Base-by-base conservation (phyloP, 2,113 vertebrate genomes). In the Rana temporaria region DNA sequence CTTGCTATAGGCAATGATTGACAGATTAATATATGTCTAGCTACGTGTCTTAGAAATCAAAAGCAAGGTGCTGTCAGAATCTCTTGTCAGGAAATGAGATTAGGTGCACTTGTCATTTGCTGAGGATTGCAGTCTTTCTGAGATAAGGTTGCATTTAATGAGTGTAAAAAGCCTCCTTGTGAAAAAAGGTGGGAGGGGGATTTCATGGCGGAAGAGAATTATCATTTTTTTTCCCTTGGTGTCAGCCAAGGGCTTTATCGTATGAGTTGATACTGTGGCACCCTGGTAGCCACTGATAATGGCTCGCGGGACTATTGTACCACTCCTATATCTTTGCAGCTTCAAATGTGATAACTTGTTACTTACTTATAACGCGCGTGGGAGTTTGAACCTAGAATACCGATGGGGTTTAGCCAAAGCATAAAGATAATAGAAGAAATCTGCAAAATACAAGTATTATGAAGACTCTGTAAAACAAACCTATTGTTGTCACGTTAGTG, bases 1-100 rank as follows among this genome's bases (percentile, higher is more conserved):
- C 87, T 93, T 94, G 91, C 93, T 94, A 86, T 82, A 86, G 90
- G 89, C 88, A 88, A 93, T 97, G 96, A 98, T 90, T 98, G 97
- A 97, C 97, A 97, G 95, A 96, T 96, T 97, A 96, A 97, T 98
- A 97, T 95, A 96, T 95, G 95, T 96, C 95, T 96, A 94, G 94
- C 95, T 96, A 91, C 91, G 91, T 94, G 94, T 96, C 95, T 96
- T 95, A 93, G 93, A 94, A 95, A 95, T 94, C 92, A 94, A 94
- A 95, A 96, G 95, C 95, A 97, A 97, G 94, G 91, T 93, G 92
- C 94, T 96, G 96, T 98, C 97, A 96, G 95, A 92, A 92, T 91
- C 88, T 93, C 95, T 96, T 96, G 96, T 96, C 91, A 92, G 93
- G 94, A 94, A 94, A 93, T 92, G 94, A 97, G 96, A 98, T 97